phyloP scores from a whole-genome alignment of 2,113 vertebrate species.

The Rhinichthys klamathensis region DNA sequence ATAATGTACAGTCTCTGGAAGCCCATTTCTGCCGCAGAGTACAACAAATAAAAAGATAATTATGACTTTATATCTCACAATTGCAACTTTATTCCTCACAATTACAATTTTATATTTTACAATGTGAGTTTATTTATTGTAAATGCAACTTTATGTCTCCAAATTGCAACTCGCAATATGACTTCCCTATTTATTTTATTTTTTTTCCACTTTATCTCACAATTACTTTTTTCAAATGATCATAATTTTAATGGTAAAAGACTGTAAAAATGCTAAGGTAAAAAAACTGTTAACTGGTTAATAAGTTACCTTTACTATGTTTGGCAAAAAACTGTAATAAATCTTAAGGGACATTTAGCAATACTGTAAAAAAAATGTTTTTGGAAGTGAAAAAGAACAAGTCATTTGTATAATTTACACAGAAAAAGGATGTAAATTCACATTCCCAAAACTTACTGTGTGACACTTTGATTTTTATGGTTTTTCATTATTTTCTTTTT shows the following conservation, averaged over 20 bases:
- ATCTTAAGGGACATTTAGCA: too few species aligned
- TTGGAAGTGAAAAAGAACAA: too few species aligned
- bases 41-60: constrained; percentile 7
- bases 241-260: too few species aligned
- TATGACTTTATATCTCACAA: not conserved
- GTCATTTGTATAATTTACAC: too few species aligned
- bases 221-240: not conserved
- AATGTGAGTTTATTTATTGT: not conserved
- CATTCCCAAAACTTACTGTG: too few species aligned
- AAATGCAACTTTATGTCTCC: not conserved
- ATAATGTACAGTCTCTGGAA: constrained; percentile 5
- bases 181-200: not conserved
- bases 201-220: not conserved
- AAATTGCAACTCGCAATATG: not conserved
- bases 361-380: too few species aligned
- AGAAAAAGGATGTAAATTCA: too few species aligned
- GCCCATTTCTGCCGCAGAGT: not conserved
- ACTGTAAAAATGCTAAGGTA: too few species aligned
- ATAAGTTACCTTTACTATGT: not conserved
- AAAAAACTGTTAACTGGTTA: not conserved
- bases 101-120: too few species aligned
- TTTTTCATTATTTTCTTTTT: too few species aligned
- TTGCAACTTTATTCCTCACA: not conserved
- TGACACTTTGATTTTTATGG: too few species aligned
- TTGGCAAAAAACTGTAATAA: too few species aligned